Percentiles rank a stretch among this genome's conserved stretches.
phyloP scores from a whole-genome alignment of 2,888 invertebrate species.

The Microctonus brassicae region DNA sequence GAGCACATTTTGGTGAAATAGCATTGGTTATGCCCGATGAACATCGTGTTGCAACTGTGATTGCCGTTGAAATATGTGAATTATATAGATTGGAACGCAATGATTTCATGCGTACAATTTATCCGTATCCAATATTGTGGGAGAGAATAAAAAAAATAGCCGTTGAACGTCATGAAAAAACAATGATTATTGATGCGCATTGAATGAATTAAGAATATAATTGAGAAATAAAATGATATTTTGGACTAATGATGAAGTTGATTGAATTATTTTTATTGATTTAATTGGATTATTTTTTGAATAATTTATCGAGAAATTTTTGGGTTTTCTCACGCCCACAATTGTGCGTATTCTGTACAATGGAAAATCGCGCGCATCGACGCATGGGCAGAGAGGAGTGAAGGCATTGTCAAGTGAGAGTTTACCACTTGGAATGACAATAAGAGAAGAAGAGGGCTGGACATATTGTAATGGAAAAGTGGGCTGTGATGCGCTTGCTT shows the following conservation, averaged over 20 bases:
- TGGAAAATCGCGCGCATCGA: constrained; percentile 64
- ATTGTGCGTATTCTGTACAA: constrained; percentile 57
- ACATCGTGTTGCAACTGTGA: constrained; percentile 65
- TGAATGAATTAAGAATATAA: constrained; percentile 27
- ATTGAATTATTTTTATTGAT: not conserved
- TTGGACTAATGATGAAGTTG: no score
- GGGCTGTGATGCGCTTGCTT: constrained; percentile 64
- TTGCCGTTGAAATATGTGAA: constrained; percentile 68
- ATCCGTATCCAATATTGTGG: constrained; percentile 66
- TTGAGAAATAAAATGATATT: no score
- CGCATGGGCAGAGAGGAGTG: constrained; percentile 63
- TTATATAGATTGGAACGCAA: constrained; percentile 65
- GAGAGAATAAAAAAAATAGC: constrained; percentile 66
- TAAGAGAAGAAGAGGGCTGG: constrained; percentile 65
- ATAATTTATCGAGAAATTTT: not conserved
- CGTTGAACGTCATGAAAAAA: constrained; percentile 63
- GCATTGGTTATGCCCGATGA: constrained; percentile 66
- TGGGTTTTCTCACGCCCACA: constrained; percentile 55
- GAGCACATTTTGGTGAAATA: constrained; percentile 69
- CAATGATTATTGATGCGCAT: constrained; percentile 57
- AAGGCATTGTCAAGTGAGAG: no score
- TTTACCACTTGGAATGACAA: constrained; percentile 60
- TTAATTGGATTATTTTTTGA: no score
- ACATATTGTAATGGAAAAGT: constrained; percentile 63
- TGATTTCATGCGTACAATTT: constrained; percentile 65